Conservation (phyloP, 2,113 vertebrate species). For the Puntigrus tetrazona region DNA sequence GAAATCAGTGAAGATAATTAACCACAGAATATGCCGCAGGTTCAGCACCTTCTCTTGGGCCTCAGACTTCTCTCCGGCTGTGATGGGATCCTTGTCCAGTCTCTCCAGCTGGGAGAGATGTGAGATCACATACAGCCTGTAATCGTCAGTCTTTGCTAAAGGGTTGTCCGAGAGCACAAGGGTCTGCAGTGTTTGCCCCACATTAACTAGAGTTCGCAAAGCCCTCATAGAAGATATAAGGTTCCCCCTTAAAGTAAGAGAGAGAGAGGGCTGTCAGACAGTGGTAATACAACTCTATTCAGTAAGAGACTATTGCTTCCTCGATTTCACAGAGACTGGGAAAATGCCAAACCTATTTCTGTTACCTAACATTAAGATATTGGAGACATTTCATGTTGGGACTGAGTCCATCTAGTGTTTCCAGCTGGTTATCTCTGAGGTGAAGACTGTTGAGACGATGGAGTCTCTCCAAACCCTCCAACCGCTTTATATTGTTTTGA, state of each 20-base stretch:
- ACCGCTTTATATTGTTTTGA: constrained; percentile 79
- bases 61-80: constrained; percentile 79
- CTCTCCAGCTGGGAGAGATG: constrained; percentile 77
- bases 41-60: constrained; percentile 66
- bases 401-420: constrained; percentile 81
- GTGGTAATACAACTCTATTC: background rate
- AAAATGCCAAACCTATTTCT: background rate
- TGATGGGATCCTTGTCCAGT: constrained; percentile 83
- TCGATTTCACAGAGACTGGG: background rate
- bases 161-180: constrained; percentile 87
- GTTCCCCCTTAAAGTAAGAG: constrained; percentile 68
- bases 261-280: background rate
- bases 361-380: constrained; percentile 84
- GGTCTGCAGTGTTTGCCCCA: constrained; percentile 72
- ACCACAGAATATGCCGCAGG: background rate
- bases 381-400: constrained; percentile 82
- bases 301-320: background rate
- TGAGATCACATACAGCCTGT: constrained; percentile 77
- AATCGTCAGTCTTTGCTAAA: constrained; percentile 69
- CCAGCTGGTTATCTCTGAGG: constrained; percentile 87
- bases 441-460: constrained; percentile 82
- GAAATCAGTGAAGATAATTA: background rate
- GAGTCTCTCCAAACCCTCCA: constrained; percentile 82
- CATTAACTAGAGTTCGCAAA: constrained; percentile 56
- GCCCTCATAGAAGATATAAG: constrained; percentile 57